Percentiles rank a stretch among this genome's conserved stretches.
phyloP scores from a whole-genome alignment of 2,113 vertebrate species.

The Rhabdornis inornatus region DNA sequence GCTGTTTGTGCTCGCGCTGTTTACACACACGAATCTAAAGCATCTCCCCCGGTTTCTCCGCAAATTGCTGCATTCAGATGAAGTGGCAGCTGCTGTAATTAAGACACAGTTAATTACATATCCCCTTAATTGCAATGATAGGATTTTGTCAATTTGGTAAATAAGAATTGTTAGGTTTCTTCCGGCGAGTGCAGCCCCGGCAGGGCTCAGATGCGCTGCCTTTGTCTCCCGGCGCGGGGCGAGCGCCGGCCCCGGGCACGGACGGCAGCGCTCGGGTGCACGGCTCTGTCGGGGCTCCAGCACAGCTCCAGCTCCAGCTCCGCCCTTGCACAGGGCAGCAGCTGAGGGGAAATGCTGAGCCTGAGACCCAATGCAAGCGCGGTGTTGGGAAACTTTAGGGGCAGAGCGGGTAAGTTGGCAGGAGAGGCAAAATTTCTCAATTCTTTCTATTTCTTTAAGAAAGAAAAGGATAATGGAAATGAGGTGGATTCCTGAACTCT shows the following conservation, averaged over 20 bases:
- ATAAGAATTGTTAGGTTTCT: slow-evolving; percentile 77
- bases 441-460: neutral
- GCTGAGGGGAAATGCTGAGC: accelerated
- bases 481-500: neutral
- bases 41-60: slow-evolving; percentile 69
- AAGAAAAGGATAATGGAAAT: neutral
- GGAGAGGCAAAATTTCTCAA: neutral
- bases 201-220: neutral
- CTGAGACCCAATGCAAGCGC: accelerated
- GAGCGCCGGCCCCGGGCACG: neutral
- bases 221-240: neutral
- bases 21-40: slow-evolving; percentile 72
- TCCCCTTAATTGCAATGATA: slow-evolving; percentile 79
- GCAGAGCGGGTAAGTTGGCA: accelerated
- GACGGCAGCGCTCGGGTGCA: accelerated
- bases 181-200: slow-evolving; percentile 48
- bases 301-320: neutral
- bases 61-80: slow-evolving; percentile 78
- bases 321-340: neutral
- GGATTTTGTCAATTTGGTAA: slow-evolving; percentile 80
- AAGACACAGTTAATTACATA: slow-evolving; percentile 81
- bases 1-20: slow-evolving; percentile 62
- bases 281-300: neutral
- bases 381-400: accelerated
- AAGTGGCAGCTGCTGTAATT: slow-evolving; percentile 82